A percentile compares a stretch with the other conserved stretches of the same genome.
Evolutionary conservation across 1,140 invertebrate species (phyloP).

Genomic region (Brevipalpus yothersi): DNA sequence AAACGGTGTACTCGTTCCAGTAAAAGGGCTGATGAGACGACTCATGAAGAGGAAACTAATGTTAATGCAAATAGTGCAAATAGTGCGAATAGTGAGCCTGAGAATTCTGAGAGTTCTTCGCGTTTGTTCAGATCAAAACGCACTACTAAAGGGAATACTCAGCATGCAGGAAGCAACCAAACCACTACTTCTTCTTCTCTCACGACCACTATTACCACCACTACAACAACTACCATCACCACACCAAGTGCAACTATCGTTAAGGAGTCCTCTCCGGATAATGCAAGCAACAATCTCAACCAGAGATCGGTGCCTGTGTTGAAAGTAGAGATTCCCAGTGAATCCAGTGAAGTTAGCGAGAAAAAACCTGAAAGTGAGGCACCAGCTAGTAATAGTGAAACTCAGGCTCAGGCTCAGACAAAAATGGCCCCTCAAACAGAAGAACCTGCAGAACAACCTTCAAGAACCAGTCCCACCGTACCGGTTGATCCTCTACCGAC

Average conservation of each 20-base stretch:
- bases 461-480: background rate
- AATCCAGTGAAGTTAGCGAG: background rate
- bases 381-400: background rate
- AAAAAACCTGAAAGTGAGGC: background rate
- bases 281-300: too few species aligned
- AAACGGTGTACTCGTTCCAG: slow-evolving; percentile 9
- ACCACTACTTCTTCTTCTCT: too few species aligned
- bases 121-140: slow-evolving; percentile 9
- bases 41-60: background rate
- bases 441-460: background rate
- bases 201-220: background rate
- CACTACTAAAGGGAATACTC: slow-evolving; percentile 2
- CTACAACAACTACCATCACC: background rate
- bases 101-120: background rate
- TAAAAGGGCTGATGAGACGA: slow-evolving; percentile 15
- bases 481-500: background rate
- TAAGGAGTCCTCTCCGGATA: too few species aligned
- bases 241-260: background rate
- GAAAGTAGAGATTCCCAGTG: slow-evolving; percentile 15
- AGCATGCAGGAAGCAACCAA: too few species aligned
- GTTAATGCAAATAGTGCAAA: too few species aligned
- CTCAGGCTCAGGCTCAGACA: too few species aligned
- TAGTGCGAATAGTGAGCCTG: background rate
- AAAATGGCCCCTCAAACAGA: background rate
- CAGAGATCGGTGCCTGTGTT: background rate